phyloP scores from a whole-genome alignment of 2,888 invertebrate species.

The Erebia palarica region DNA sequence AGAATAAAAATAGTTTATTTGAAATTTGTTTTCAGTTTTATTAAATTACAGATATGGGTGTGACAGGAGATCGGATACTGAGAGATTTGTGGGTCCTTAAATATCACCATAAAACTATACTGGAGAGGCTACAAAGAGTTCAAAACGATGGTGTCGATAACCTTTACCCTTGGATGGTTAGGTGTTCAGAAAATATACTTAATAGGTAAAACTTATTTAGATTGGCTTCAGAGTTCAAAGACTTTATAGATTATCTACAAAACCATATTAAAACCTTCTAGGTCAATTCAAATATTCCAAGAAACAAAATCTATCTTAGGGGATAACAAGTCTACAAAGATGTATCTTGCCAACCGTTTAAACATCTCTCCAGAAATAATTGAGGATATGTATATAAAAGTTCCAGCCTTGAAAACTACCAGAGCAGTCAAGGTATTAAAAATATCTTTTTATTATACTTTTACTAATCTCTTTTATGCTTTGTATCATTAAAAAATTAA shows the following conservation, averaged over 20 bases:
- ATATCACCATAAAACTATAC: conserved; percentile 80
- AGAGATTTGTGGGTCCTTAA: conserved; percentile 85
- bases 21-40: conserved; percentile 10
- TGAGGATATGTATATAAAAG: conserved; percentile 74
- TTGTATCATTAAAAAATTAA: not conserved
- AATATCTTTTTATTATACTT: not conserved
- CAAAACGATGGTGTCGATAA: conserved; percentile 72
- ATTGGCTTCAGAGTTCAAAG: not conserved
- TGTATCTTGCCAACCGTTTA: conserved; percentile 80
- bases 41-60: conserved; percentile 69
- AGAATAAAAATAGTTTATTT: not conserved
- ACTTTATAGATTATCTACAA: not conserved
- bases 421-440: conserved; percentile 79
- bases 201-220: conserved; percentile 67
- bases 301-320: conserved; percentile 78
- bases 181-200: conserved; percentile 81
- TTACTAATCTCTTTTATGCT: not conserved
- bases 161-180: conserved; percentile 86
- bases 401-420: conserved; percentile 79
- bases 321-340: conserved; percentile 70
- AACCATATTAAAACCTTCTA: conserved; percentile 45
- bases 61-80: conserved; percentile 78
- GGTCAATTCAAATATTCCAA: conserved; percentile 62
- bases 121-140: conserved; percentile 73
- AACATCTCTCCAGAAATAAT: conserved; percentile 69